These are phyloP conservation scores for Zhengitettix transpicula DNA, from an alignment of 2,888 invertebrate species.

Conservation along the genomic window DNA sequence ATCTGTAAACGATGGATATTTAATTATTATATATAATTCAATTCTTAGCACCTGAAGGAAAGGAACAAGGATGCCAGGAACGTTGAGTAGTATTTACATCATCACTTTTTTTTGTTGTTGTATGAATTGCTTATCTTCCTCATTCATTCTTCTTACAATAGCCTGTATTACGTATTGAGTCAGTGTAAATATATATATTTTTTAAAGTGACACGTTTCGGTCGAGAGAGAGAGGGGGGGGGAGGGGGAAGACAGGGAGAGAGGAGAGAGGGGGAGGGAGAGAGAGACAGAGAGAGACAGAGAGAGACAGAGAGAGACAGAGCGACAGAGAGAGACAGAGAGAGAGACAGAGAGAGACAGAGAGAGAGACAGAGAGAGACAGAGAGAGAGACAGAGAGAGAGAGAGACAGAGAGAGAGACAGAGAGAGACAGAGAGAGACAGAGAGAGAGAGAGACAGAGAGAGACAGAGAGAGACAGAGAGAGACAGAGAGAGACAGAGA, in stretches of 20 bases:
- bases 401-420: not conserved
- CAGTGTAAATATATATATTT: too few species aligned
- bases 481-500: not conserved
- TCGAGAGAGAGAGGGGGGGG: not conserved
- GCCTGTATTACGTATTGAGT: too few species aligned
- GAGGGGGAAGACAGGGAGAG: not conserved
- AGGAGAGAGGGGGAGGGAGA: not conserved
- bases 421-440: not conserved
- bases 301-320: not conserved
- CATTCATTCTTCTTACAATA: too few species aligned
- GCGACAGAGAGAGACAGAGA: not conserved
- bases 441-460: not conserved
- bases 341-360: not conserved
- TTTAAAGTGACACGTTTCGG: too few species aligned
- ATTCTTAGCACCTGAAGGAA: too few species aligned
- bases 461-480: not conserved
- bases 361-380: not conserved
- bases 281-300: not conserved
- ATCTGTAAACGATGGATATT: too few species aligned
- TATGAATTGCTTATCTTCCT: too few species aligned
- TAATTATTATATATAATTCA: too few species aligned
- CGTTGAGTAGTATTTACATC: too few species aligned
- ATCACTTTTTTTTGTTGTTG: too few species aligned
- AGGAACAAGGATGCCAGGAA: too few species aligned
- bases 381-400: too few species aligned